phyloP scores from a whole-genome alignment of 2,113 vertebrate species.

The Anoura caudifer region DNA sequence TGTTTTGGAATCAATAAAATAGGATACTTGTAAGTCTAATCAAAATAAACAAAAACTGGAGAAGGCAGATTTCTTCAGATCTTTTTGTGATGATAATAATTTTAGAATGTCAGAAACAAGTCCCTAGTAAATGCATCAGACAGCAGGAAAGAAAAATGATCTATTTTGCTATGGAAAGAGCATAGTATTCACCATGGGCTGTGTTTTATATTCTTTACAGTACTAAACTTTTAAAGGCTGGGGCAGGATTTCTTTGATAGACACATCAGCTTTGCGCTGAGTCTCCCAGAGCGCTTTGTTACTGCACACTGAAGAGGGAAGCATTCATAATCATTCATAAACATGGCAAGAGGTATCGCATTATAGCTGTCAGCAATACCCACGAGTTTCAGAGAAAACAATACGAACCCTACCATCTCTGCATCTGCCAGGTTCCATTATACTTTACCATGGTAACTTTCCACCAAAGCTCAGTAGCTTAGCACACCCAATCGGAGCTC shows the following conservation, averaged over 20 bases:
- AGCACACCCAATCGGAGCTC: not conserved
- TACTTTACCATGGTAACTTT: not conserved
- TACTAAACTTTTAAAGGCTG: not conserved
- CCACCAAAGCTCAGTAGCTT: not conserved
- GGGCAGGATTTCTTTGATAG: not conserved
- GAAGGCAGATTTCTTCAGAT: not conserved
- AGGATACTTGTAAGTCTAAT: not conserved
- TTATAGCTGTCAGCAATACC: not conserved
- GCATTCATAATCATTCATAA: slow-evolving; percentile 10
- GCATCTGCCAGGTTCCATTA: not conserved
- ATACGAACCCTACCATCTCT: not conserved
- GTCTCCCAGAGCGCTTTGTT: not conserved
- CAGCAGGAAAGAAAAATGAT: not conserved
- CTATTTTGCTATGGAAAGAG: not conserved
- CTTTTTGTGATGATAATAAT: not conserved
- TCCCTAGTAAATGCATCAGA: not conserved
- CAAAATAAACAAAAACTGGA: not conserved
- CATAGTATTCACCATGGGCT: not conserved
- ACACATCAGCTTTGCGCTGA: not conserved
- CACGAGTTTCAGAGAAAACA: not conserved
- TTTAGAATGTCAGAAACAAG: not conserved
- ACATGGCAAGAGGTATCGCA: not conserved
- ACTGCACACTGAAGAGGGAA: not conserved
- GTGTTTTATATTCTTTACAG: not conserved
- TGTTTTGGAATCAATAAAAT: not conserved